Conservation (phyloP, 2,113 vertebrate species). For the Chloropsis cyanopogon region DNA sequence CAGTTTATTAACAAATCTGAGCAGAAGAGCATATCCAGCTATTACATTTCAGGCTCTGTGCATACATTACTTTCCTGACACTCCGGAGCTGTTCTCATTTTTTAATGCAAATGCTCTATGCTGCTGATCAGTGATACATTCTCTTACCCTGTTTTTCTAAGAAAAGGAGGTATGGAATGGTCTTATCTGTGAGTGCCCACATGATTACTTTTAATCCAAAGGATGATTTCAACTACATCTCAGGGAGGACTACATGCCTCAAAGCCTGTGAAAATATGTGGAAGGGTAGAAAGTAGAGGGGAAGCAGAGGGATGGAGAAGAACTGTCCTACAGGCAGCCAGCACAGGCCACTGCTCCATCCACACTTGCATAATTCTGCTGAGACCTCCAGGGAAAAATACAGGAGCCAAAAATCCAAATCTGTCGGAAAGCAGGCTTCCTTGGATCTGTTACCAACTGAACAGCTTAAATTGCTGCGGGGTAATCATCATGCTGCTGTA, state of each 20-base stretch:
- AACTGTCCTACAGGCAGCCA: rapidly evolving
- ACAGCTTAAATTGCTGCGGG: background rate
- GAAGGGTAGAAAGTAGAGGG: background rate
- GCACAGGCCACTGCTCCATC: background rate
- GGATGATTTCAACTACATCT: background rate
- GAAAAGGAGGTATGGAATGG: background rate
- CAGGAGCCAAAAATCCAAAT: background rate
- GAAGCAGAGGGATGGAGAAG: background rate
- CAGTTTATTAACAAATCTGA: background rate
- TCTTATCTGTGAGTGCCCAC: background rate
- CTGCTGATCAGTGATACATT: background rate
- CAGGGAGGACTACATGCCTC: background rate
- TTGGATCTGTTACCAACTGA: background rate
- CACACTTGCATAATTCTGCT: background rate
- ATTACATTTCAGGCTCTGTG: background rate
- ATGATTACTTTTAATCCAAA: background rate
- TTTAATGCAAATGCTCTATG: background rate
- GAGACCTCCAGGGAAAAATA: background rate
- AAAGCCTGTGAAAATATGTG: background rate
- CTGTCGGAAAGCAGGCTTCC: background rate
- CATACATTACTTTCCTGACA: background rate
- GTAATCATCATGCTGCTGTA: background rate
- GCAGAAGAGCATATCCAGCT: background rate
- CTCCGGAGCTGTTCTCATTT: background rate
- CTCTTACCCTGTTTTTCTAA: background rate